These are phyloP conservation scores for Calonectris borealis DNA, from an alignment of 2,113 vertebrate genomes.

Conservation along the genomic window DNA sequence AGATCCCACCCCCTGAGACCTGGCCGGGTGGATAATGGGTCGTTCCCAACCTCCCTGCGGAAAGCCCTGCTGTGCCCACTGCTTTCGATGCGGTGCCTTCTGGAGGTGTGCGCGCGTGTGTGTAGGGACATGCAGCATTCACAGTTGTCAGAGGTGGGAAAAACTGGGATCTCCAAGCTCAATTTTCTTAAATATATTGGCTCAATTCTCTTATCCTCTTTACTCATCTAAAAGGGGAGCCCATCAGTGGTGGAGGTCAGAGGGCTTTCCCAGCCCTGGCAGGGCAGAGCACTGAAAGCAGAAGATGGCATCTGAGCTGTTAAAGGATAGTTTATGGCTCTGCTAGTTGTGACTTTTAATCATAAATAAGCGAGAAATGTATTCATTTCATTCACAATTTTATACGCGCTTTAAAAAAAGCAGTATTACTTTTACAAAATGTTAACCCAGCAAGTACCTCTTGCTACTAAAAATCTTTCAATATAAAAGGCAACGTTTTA, in stretches of 20 bases:
- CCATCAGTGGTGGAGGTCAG: not conserved
- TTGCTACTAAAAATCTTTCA: not conserved
- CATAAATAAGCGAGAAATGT: not conserved
- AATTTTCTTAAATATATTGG: not conserved
- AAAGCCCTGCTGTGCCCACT: not conserved
- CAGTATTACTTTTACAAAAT: constrained; percentile 15
- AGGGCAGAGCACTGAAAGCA: not conserved
- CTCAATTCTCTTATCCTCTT: not conserved
- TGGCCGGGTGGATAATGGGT: not conserved
- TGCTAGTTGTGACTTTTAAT: not conserved
- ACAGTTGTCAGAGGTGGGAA: not conserved
- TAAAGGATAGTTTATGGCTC: not conserved
- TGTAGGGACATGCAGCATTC: rapidly evolving
- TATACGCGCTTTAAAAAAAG: not conserved
- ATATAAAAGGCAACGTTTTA: not conserved
- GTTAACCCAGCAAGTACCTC: not conserved
- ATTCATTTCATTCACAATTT: not conserved
- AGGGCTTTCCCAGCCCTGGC: not conserved
- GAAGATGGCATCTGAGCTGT: not conserved
- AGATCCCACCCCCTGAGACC: not conserved
- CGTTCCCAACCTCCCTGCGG: not conserved
- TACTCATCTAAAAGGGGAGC: not conserved
- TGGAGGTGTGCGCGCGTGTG: not conserved
- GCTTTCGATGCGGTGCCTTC: rapidly evolving
- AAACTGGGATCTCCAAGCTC: not conserved